phyloP scores from a whole-genome alignment of 2,888 invertebrate species.

The Gnatocerus cornutus region DNA sequence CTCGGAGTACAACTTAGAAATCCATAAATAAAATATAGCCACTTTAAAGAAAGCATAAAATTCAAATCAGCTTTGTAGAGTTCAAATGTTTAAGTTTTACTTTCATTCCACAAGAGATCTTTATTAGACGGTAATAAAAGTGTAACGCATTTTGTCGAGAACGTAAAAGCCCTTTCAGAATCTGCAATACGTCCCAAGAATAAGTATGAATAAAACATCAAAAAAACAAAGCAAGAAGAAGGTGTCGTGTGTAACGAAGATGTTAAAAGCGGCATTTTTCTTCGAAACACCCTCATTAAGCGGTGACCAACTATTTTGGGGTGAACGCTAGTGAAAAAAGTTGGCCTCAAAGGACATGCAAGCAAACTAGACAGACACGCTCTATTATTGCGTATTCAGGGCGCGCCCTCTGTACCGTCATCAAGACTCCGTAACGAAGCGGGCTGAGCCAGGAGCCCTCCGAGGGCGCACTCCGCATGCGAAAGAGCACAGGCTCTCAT shows the following conservation, averaged over 20 bases:
- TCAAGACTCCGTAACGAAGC: conserved; percentile 62
- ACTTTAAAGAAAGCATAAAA: conserved; percentile 39
- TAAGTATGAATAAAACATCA: conserved; percentile 54
- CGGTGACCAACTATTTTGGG: conserved; percentile 23
- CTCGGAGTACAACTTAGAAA: conserved; percentile 30
- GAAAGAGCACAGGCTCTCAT: conserved; percentile 58
- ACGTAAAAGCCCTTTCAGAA: conserved; percentile 51
- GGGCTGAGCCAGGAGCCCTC: conserved; percentile 49
- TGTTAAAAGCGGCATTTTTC: conserved; percentile 6
- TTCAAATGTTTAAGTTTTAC: conserved; percentile 53
- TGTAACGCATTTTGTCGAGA: conserved; percentile 52
- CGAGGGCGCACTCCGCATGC: conserved; percentile 57
- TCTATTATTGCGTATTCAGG: conserved; percentile 60
- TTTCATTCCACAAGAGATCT: conserved; percentile 51
- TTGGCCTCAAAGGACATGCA: conserved; percentile 39
- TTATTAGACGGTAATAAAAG: conserved; percentile 54
- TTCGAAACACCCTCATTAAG: conserved; percentile 25
- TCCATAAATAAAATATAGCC: conserved; percentile 45
- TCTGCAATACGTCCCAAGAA: conserved; percentile 36
- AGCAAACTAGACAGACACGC: conserved; percentile 36
- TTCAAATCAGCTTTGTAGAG: conserved; percentile 43
- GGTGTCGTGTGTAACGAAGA: conserved; percentile 31
- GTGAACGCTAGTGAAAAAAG: conserved; percentile 18
- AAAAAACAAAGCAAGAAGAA: conserved; percentile 41
- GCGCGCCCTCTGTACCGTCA: conserved; percentile 57